phyloP scores from a whole-genome alignment of 1,140 invertebrate species.

The Heterodera schachtii region DNA sequence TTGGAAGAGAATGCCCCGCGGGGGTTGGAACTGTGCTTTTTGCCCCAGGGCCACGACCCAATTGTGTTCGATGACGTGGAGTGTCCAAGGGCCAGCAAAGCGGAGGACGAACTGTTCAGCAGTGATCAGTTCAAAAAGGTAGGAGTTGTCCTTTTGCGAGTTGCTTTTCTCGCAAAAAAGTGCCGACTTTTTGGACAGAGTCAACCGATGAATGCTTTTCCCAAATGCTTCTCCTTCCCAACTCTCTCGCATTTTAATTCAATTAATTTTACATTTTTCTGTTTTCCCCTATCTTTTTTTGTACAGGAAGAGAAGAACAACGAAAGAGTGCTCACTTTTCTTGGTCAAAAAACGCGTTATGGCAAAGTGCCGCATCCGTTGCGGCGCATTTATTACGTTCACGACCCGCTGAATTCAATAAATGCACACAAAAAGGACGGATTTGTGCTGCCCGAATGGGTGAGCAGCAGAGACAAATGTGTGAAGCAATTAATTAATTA shows the following conservation, averaged over 20 bases:
- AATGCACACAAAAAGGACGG: conserved; percentile 18
- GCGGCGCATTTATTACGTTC: conserved; percentile 10
- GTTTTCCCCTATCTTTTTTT: neutral
- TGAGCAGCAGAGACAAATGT: neutral
- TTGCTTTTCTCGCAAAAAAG: too few relatives aligned
- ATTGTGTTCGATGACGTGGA: conserved; percentile 21
- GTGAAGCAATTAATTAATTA: too few relatives aligned
- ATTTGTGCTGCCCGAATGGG: conserved; percentile 19
- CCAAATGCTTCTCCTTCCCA: too few relatives aligned
- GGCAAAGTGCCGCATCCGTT: neutral
- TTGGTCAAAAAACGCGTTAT: neutral
- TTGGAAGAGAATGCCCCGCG: conserved; percentile 17
- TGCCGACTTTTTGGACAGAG: too few relatives aligned
- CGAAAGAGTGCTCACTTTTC: neutral
- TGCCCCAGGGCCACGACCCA: conserved; percentile 10
- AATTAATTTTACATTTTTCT: neutral
- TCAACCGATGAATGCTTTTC: too few relatives aligned
- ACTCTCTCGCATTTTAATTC: too few relatives aligned
- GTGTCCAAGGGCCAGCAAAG: conserved; percentile 10
- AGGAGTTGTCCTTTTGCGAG: too few relatives aligned
- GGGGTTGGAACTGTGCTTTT: neutral
- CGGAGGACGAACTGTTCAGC: conserved; percentile 11
- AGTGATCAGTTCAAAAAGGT: conserved; percentile 15
- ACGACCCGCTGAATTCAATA: conserved; percentile 20
- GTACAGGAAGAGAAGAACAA: neutral